Conservation (phyloP, 2,797 vertebrate species). For the Cottoperca gobio region DNA sequence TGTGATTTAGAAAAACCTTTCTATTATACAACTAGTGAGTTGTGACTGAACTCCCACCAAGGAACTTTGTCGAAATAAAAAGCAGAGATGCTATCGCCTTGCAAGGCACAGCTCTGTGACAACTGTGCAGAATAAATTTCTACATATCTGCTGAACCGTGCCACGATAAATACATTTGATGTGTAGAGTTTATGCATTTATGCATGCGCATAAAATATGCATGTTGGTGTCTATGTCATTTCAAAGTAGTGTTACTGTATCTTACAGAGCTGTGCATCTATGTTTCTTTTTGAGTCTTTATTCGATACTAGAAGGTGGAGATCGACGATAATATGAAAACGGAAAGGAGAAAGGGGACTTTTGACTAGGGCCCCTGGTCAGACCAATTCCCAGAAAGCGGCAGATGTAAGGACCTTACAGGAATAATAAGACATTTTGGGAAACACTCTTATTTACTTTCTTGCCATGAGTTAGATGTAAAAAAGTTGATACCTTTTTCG, state of each 20-base stretch:
- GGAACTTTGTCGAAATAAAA: constrained; percentile 45
- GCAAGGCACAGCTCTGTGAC: constrained; percentile 34
- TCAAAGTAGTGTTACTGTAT: constrained; percentile 21
- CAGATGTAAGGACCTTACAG: background rate
- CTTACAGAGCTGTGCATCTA: constrained; percentile 12
- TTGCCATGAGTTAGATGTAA: background rate
- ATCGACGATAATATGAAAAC: constrained; percentile 16
- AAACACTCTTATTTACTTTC: background rate
- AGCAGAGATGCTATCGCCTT: constrained; percentile 40
- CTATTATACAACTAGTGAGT: constrained; percentile 35
- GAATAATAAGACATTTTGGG: background rate
- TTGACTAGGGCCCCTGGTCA: background rate
- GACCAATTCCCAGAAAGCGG: background rate
- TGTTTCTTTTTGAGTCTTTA: background rate
- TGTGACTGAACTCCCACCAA: constrained; percentile 50
- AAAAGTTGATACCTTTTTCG: background rate
- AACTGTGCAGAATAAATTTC: constrained; percentile 40
- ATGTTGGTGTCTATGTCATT: constrained; percentile 17
- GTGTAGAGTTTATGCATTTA: constrained; percentile 42
- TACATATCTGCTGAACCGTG: constrained; percentile 11
- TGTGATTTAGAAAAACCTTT: constrained; percentile 50
- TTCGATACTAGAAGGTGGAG: background rate
- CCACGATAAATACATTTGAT: constrained; percentile 37
- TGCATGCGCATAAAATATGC: constrained; percentile 26
- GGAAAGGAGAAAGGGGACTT: background rate